Percentiles rank a stretch among this genome's conserved stretches.
Evolutionary conservation across 2,888 invertebrate species (phyloP).

Genomic region (Notocelia uddmanniana): DNA sequence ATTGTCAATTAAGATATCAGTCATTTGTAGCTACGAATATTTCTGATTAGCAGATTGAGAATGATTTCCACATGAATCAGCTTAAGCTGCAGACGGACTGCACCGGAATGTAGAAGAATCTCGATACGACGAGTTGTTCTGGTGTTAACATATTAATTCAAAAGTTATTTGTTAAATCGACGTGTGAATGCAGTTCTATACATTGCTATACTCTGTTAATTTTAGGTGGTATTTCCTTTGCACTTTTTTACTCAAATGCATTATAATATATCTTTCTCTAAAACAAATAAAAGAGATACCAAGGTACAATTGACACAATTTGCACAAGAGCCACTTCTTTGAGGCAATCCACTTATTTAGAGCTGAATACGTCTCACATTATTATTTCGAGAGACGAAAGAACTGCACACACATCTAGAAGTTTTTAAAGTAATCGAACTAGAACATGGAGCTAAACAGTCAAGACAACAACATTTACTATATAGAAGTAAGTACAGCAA

Average conservation of each 20-base stretch:
- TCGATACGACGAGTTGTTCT: too few relatives aligned
- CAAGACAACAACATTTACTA: conserved; percentile 41
- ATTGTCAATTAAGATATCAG: too few relatives aligned
- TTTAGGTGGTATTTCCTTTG: not conserved
- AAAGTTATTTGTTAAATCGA: too few relatives aligned
- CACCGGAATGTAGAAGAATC: too few relatives aligned
- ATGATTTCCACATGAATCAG: too few relatives aligned
- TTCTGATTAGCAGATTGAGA: too few relatives aligned
- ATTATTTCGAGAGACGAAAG: conserved; percentile 5
- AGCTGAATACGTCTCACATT: not conserved
- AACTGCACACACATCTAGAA: conserved; percentile 31
- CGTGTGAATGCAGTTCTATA: too few relatives aligned
- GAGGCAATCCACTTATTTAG: not conserved
- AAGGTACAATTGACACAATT: not conserved
- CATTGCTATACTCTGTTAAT: too few relatives aligned
- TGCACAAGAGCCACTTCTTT: not conserved
- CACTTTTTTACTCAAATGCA: not conserved
- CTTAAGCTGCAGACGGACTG: too few relatives aligned
- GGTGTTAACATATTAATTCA: too few relatives aligned
- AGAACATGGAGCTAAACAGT: conserved; percentile 31
- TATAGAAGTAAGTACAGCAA: conserved; percentile 49
- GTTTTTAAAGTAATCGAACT: conserved; percentile 29
- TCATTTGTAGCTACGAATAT: too few relatives aligned
- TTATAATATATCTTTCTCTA: not conserved
- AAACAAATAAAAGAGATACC: not conserved